A percentile compares a stretch with the other conserved stretches of the same genome.
These are phyloP conservation scores for Datnioides undecimradiatus DNA, from an alignment of 2,113 vertebrate species.

Conservation along the genomic window DNA sequence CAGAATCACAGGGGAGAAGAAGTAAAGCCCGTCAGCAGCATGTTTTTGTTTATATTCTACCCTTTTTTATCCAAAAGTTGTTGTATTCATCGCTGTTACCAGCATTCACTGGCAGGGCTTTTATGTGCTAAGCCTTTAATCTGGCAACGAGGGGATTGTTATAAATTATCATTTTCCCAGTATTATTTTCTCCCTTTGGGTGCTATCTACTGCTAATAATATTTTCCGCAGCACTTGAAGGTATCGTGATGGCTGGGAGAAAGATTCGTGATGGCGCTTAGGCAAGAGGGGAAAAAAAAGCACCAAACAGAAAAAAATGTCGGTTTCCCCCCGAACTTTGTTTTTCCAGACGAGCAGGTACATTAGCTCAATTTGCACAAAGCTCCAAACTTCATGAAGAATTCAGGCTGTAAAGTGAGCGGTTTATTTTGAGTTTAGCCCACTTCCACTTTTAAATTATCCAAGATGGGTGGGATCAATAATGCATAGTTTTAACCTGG, in stretches of 20 bases:
- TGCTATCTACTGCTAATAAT: constrained; percentile 2
- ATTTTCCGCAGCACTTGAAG: constrained; percentile 21
- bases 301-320: not conserved
- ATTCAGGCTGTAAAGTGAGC: constrained; percentile 35
- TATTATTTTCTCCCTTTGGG: not conserved
- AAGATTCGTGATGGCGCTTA: constrained; percentile 12
- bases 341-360: not conserved
- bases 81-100: constrained; percentile 5
- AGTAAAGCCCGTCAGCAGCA: not conserved
- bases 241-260: constrained; percentile 3
- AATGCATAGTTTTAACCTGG: constrained; percentile 20
- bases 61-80: constrained; percentile 27
- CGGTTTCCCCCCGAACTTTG: not conserved
- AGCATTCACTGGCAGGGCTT: constrained; percentile 11
- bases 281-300: not conserved
- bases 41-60: constrained; percentile 31
- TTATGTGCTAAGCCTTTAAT: constrained; percentile 41
- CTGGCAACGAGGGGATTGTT: constrained; percentile 32
- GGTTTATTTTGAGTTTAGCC: constrained; percentile 27
- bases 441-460: constrained; percentile 19
- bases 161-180: constrained; percentile 12
- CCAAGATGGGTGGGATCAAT: constrained; percentile 20
- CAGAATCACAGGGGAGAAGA: not conserved
- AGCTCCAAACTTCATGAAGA: constrained; percentile 18
- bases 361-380: constrained; percentile 17